Percentiles rank a stretch among this genome's conserved stretches.
Evolutionary conservation across 1,140 invertebrate genomes (phyloP).

Genomic region (Medauroidea extradentata): DNA sequence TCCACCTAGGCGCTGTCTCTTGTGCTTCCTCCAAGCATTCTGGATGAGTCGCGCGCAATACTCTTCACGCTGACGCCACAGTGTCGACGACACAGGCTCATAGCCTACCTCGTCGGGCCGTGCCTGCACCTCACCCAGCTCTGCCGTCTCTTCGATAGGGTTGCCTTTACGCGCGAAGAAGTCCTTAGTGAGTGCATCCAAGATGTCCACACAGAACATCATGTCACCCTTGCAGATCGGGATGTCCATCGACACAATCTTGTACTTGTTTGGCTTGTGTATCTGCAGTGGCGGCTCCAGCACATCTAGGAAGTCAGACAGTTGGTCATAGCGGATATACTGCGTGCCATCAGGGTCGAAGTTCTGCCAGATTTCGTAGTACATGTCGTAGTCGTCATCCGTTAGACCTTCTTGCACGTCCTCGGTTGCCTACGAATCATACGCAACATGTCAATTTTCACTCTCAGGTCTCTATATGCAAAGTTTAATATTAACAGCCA

Average conservation of each 20-base stretch:
- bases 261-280: conserved; percentile 97
- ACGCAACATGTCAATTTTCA: no score
- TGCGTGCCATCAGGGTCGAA: conserved; percentile 97
- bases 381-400: conserved; percentile 99
- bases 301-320: conserved; percentile 93
- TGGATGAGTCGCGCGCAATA: conserved; percentile 94
- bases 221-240: conserved; percentile 95
- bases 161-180: conserved; percentile 94
- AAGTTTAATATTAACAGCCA: no score
- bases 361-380: conserved; percentile 98
- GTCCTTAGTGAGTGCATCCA: conserved; percentile 93
- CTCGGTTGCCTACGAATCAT: conserved; percentile 85
- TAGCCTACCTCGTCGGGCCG: conserved; percentile 81
- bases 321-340: conserved; percentile 89
- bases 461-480: no score
- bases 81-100: conserved; percentile 86
- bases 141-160: conserved; percentile 83
- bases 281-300: conserved; percentile 91
- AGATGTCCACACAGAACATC: conserved; percentile 96
- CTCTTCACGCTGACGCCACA: conserved; percentile 92
- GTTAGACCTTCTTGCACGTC: conserved; percentile 97
- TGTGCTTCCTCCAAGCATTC: conserved; percentile 86
- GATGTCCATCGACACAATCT: conserved; percentile 98
- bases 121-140: conserved; percentile 66
- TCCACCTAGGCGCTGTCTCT: conserved; percentile 56